Conservation (phyloP, 1,140 invertebrate species). For the Ylistrum balloti region DNA sequence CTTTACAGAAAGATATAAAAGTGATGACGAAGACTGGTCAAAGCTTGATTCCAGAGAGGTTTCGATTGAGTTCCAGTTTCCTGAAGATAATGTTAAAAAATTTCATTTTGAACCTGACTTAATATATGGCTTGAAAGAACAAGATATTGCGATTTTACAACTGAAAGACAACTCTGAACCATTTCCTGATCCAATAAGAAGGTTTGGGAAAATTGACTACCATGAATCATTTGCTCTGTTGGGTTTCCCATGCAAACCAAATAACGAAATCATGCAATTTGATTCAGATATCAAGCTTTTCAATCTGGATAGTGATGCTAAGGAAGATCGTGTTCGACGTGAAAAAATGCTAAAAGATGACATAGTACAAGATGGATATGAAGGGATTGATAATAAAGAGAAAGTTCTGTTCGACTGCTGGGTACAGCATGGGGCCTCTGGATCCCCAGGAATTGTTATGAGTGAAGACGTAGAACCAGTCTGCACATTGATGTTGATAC, state of each 20-base stretch:
- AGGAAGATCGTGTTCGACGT: neutral
- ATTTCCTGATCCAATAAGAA: neutral
- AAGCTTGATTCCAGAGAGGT: neutral
- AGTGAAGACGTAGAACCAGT: neutral
- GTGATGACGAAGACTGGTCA: neutral
- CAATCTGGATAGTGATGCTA: neutral
- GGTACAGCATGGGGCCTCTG: neutral
- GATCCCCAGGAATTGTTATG: neutral
- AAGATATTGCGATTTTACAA: neutral
- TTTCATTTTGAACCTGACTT: neutral
- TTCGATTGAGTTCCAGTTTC: neutral
- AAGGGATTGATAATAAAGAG: neutral
- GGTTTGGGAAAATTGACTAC: neutral
- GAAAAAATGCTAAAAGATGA: neutral
- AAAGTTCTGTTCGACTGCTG: constrained; percentile 6
- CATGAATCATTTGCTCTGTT: neutral
- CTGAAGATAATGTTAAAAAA: neutral
- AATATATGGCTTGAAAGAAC: neutral
- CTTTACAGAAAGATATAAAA: neutral
- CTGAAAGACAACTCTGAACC: neutral
- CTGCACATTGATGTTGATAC: neutral
- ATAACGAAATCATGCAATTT: neutral
- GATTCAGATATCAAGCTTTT: neutral
- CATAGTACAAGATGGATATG: neutral
- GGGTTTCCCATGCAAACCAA: neutral